These are phyloP conservation scores for Craseonycteris thonglongyai DNA, from an alignment of 2,113 vertebrate species.

Conservation along the genomic window DNA sequence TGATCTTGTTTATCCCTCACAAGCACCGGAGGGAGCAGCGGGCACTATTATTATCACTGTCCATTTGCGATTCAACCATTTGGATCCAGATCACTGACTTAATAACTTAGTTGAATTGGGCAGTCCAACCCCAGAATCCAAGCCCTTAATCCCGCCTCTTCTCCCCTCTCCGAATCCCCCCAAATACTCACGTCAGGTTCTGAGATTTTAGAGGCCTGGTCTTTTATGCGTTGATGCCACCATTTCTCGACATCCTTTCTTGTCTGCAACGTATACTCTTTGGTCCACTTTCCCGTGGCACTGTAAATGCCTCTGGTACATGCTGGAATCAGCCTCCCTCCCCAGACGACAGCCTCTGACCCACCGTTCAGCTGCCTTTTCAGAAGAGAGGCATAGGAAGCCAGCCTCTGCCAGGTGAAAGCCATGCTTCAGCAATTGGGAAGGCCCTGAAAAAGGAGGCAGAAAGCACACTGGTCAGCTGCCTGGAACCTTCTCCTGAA, in stretches of 20 bases:
- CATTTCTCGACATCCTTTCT: slow-evolving; percentile 88
- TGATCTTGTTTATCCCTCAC: background rate
- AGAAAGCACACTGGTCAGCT: background rate
- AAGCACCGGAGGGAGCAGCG: background rate
- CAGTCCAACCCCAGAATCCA: background rate
- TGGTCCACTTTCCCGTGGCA: slow-evolving; percentile 91
- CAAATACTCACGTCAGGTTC: slow-evolving; percentile 81
- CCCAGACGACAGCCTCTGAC: slow-evolving; percentile 37
- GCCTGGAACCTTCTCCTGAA: accelerated
- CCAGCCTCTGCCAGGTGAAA: slow-evolving; percentile 60
- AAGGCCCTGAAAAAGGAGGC: slow-evolving; percentile 48
- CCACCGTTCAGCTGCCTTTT: slow-evolving; percentile 45
- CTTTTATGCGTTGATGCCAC: slow-evolving; percentile 90
- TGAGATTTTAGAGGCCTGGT: slow-evolving; percentile 76
- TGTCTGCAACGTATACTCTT: slow-evolving; percentile 85
- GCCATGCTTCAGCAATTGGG: slow-evolving; percentile 78
- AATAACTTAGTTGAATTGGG: background rate
- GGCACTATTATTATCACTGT: background rate
- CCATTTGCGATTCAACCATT: background rate
- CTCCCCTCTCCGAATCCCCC: background rate
- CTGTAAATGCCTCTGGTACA: slow-evolving; percentile 84
- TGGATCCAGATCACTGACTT: background rate
- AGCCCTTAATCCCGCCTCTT: background rate
- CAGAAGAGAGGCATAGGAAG: slow-evolving; percentile 67
- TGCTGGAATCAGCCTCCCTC: slow-evolving; percentile 41